These are phyloP conservation scores for Hyperoplus lanceolatus DNA, from an alignment of 2,797 vertebrate species.

Conservation along the genomic window DNA sequence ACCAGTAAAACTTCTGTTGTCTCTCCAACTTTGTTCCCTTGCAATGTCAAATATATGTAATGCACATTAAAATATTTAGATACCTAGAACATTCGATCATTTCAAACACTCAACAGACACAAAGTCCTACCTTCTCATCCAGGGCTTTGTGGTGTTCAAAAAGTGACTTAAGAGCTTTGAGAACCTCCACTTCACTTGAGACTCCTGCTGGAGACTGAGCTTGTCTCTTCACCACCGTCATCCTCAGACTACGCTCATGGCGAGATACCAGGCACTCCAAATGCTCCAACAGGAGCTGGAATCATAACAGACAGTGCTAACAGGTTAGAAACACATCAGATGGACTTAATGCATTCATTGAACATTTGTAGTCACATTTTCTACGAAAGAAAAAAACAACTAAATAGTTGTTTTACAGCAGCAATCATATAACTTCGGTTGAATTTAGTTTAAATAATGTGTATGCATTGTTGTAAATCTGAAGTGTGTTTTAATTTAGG, in stretches of 20 bases:
- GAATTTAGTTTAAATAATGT: background rate
- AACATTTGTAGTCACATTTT: background rate
- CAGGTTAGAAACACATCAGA: background rate
- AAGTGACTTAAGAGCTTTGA: slow-evolving; percentile 97
- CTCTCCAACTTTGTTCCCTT: background rate
- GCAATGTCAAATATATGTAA: background rate
- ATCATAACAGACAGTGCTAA: background rate
- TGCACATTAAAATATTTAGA: background rate
- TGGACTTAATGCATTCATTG: background rate
- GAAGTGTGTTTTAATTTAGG: background rate
- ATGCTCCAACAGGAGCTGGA: slow-evolving; percentile 94
- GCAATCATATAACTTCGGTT: background rate
- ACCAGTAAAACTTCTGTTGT: background rate
- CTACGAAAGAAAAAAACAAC: too few relatives aligned
- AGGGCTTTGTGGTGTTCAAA: slow-evolving; percentile 99
- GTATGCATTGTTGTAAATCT: background rate
- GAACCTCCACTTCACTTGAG: slow-evolving; percentile 97
- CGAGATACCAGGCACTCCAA: slow-evolving; percentile 97
- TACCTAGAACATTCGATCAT: background rate
- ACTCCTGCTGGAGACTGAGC: slow-evolving; percentile 97
- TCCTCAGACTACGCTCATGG: slow-evolving; percentile 95
- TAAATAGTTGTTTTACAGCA: background rate
- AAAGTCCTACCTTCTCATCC: slow-evolving; percentile 92
- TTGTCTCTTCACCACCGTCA: slow-evolving; percentile 98
- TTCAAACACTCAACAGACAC: background rate